phyloP scores from a whole-genome alignment of 2,888 invertebrate genomes.

The Rhabditoides inermis region DNA sequence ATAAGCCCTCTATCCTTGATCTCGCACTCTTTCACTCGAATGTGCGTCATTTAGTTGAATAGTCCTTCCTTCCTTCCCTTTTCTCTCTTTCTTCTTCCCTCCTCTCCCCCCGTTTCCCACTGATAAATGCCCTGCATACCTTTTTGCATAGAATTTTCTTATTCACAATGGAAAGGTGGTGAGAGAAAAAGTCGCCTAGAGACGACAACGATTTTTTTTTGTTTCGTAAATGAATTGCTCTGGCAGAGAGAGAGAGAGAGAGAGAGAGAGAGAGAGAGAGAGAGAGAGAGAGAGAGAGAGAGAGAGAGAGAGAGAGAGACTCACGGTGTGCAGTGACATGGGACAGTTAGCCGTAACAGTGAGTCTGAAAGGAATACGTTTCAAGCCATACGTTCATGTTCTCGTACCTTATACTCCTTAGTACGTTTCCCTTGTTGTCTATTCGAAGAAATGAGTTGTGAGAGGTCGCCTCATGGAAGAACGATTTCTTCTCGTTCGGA shows the following conservation, averaged over 20 bases:
- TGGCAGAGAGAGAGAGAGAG: background rate
- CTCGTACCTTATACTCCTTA: constrained; percentile 42
- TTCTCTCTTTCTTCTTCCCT: no score
- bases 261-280: background rate
- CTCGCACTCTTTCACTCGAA: no score
- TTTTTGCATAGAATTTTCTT: no score
- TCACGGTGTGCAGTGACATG: constrained; percentile 48
- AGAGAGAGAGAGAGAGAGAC: background rate
- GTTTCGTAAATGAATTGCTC: background rate
- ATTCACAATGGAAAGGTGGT: no score
- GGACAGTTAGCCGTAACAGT: constrained; percentile 52
- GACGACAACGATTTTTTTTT: background rate
- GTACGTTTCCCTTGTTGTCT: constrained; percentile 48
- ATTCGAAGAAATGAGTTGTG: constrained; percentile 52
- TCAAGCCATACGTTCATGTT: background rate
- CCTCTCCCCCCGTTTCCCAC: no score
- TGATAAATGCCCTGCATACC: no score
- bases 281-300: background rate
- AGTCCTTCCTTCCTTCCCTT: no score
- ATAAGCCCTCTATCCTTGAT: no score
- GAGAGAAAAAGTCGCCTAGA: no score
- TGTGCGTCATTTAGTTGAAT: no score
- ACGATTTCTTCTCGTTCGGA: constrained; percentile 51
- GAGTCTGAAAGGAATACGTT: constrained; percentile 16
- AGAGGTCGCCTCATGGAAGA: constrained; percentile 51